Conservation (phyloP, 1,140 invertebrate species). For the Nephotettix cincticeps region DNA sequence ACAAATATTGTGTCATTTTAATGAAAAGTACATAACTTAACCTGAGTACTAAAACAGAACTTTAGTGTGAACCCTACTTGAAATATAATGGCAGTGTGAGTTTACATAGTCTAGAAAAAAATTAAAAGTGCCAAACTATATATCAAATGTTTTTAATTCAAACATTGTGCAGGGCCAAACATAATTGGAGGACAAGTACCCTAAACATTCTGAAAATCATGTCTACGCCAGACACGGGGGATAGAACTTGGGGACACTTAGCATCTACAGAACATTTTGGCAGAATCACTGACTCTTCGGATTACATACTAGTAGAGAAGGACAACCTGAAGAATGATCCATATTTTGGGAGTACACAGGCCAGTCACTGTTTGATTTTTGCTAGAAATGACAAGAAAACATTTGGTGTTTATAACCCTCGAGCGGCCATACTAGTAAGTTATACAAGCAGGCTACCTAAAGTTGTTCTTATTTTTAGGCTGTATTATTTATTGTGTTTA, state of each 20-base stretch:
- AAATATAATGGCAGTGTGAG: too few relatives aligned
- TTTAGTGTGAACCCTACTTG: too few relatives aligned
- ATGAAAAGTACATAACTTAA: too few relatives aligned
- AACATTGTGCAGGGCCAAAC: too few relatives aligned
- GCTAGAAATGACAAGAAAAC: conserved; percentile 36
- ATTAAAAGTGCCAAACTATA: too few relatives aligned
- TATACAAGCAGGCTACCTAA: too few relatives aligned
- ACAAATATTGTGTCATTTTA: too few relatives aligned
- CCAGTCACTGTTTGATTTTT: conserved; percentile 43
- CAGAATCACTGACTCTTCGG: conserved; percentile 23
- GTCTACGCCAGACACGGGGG: conserved; percentile 31
- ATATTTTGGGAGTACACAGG: conserved; percentile 35
- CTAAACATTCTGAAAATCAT: conserved; percentile 9
- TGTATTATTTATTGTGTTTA: too few relatives aligned
- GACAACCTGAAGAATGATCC: conserved; percentile 31
- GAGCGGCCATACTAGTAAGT: conserved; percentile 42
- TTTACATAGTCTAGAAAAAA: too few relatives aligned
- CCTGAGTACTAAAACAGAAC: too few relatives aligned
- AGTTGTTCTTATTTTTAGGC: too few relatives aligned
- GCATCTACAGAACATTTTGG: conserved; percentile 38
- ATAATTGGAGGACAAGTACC: not conserved
- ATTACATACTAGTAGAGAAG: conserved; percentile 33
- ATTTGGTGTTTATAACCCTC: conserved; percentile 39
- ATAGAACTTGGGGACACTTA: conserved; percentile 37
- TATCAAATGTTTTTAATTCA: too few relatives aligned